A percentile compares a stretch with the other conserved stretches of the same genome.
Evolutionary conservation across 2,888 invertebrate species (phyloP).

Genomic region (Oxycera nigricornis): DNA sequence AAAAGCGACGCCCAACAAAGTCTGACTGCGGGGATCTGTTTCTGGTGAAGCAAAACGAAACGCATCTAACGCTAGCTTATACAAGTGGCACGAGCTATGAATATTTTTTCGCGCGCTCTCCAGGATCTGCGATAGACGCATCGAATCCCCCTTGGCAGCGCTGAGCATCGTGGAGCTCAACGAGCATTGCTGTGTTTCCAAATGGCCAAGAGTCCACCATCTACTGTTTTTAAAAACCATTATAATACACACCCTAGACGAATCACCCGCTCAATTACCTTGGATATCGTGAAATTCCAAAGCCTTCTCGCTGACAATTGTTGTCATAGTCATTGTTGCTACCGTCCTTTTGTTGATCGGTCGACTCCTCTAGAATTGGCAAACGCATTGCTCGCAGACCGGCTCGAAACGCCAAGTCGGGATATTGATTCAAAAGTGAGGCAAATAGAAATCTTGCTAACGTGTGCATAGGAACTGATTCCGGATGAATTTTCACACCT

Average conservation of each 20-base stretch:
- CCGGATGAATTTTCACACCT: conserved; percentile 73
- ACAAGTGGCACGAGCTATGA: conserved; percentile 83
- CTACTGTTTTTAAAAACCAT: neutral
- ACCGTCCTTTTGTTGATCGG: conserved; percentile 61
- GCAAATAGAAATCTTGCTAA: conserved; percentile 83
- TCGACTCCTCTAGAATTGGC: conserved; percentile 75
- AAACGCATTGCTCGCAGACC: conserved; percentile 80
- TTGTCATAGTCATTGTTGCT: conserved; percentile 67
- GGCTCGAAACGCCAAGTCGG: conserved; percentile 80
- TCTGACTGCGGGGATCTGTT: conserved; percentile 78
- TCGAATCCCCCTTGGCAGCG: conserved; percentile 75
- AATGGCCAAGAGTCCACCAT: conserved; percentile 82
- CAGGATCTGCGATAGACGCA: conserved; percentile 74
- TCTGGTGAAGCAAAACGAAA: conserved; percentile 82
- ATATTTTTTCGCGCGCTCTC: conserved; percentile 83
- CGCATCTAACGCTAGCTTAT: conserved; percentile 84
- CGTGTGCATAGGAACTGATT: conserved; percentile 85
- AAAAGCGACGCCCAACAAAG: conserved; percentile 80
- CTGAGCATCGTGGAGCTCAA: conserved; percentile 79
- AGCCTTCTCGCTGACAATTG: conserved; percentile 63
- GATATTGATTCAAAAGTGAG: conserved; percentile 75
- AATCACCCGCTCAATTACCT: conserved; percentile 14
- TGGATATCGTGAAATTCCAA: conserved; percentile 69
- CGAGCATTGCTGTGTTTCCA: conserved; percentile 82
- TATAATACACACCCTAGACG: neutral